Conservation (phyloP, 2,113 vertebrate species). For the Accipiter virgatus region DNA sequence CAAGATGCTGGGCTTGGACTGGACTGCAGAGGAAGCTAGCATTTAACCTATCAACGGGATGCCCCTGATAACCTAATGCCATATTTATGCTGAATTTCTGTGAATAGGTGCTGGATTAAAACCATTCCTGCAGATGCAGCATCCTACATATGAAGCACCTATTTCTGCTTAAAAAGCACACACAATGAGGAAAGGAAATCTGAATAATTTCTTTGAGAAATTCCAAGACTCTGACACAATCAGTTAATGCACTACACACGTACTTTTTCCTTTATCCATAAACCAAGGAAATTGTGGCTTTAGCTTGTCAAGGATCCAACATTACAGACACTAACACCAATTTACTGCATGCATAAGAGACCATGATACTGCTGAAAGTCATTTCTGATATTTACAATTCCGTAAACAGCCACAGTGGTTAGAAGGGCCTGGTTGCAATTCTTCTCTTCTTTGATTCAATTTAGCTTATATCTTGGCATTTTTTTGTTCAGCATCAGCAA, state of each 20-base stretch:
- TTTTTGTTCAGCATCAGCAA: not conserved
- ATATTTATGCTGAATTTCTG: not conserved
- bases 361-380: not conserved
- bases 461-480: not conserved
- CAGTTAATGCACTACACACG: not conserved
- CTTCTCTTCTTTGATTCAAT: not conserved
- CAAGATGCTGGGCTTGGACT: not conserved
- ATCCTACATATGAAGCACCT: not conserved
- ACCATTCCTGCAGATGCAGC: not conserved
- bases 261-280: not conserved
- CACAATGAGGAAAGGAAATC: not conserved
- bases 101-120: not conserved
- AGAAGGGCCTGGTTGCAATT: not conserved
- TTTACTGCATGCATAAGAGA: not conserved
- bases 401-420: not conserved
- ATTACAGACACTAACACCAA: not conserved
- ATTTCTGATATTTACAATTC: not conserved
- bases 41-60: not conserved
- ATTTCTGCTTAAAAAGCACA: not conserved
- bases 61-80: not conserved
- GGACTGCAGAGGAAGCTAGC: not conserved
- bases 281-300: not conserved
- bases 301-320: not conserved
- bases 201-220: not conserved
- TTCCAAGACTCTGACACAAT: not conserved